Evolutionary conservation across 2,797 vertebrate genomes (phyloP).

Genomic region (Dromococcyx pavoninus): DNA sequence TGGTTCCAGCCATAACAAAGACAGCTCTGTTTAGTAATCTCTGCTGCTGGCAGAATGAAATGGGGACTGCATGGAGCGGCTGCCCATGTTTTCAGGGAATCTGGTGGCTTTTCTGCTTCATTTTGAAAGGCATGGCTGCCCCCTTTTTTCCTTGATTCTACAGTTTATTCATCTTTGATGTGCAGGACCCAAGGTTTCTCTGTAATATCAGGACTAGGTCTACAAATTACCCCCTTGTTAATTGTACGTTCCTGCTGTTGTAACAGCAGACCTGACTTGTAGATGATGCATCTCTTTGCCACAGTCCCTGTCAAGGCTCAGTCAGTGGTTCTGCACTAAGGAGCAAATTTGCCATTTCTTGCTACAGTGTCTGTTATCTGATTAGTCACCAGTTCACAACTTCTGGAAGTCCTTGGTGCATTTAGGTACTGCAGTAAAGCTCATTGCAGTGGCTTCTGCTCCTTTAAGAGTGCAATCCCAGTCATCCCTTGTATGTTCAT

Average conservation of each 20-base stretch:
- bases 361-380: background rate
- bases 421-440: background rate
- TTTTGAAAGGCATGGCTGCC: background rate
- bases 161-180: background rate
- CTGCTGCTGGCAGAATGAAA: background rate
- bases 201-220: background rate
- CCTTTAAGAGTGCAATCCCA: too few species aligned
- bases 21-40: background rate
- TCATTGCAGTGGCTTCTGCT: background rate
- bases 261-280: background rate
- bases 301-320: background rate
- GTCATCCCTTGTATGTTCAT: background rate
- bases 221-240: background rate
- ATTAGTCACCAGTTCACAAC: background rate
- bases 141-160: background rate
- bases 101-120: background rate
- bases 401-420: background rate
- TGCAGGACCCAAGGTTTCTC: background rate
- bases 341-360: background rate
- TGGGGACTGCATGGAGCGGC: background rate
- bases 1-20: background rate
- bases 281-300: background rate
- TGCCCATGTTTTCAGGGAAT: background rate
- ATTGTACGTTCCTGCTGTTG: background rate
- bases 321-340: background rate